A percentile compares a stretch with the other conserved stretches of the same genome.
phyloP scores from a whole-genome alignment of 2,888 invertebrate genomes.

The Euspilapteryx auroguttella region DNA sequence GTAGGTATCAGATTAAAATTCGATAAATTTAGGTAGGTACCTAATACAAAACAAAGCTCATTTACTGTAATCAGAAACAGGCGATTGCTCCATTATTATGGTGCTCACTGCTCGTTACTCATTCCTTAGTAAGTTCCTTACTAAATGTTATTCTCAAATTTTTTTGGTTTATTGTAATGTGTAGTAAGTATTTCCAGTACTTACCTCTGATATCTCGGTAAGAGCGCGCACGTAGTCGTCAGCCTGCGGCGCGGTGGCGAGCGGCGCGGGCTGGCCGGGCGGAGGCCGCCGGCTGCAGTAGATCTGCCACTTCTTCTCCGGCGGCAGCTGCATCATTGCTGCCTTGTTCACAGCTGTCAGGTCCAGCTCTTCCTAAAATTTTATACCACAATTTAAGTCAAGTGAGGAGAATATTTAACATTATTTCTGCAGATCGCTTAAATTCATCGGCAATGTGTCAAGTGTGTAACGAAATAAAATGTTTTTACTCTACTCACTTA shows the following conservation, averaged over 20 bases:
- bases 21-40: too few species aligned
- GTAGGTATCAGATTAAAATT: too few species aligned
- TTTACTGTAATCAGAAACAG: too few species aligned
- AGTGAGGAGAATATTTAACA: too few species aligned
- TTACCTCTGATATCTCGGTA: constrained; percentile 77
- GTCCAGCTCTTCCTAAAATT: constrained; percentile 83
- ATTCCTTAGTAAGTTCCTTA: too few species aligned
- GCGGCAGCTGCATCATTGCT: constrained; percentile 89
- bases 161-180: neutral
- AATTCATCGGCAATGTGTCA: too few species aligned
- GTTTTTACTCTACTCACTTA: too few species aligned
- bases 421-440: too few species aligned
- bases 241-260: constrained; percentile 75
- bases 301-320: constrained; percentile 97
- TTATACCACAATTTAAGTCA: too few species aligned
- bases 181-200: constrained; percentile 13
- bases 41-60: too few species aligned
- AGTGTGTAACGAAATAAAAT: too few species aligned
- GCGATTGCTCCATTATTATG: neutral
- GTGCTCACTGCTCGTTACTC: too few species aligned
- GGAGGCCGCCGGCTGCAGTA: constrained; percentile 86
- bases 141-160: neutral
- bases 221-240: constrained; percentile 92
- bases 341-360: constrained; percentile 91
- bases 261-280: constrained; percentile 34